Evolutionary conservation across 2,888 invertebrate species (phyloP).

Genomic region (Parnassius apollo): DNA sequence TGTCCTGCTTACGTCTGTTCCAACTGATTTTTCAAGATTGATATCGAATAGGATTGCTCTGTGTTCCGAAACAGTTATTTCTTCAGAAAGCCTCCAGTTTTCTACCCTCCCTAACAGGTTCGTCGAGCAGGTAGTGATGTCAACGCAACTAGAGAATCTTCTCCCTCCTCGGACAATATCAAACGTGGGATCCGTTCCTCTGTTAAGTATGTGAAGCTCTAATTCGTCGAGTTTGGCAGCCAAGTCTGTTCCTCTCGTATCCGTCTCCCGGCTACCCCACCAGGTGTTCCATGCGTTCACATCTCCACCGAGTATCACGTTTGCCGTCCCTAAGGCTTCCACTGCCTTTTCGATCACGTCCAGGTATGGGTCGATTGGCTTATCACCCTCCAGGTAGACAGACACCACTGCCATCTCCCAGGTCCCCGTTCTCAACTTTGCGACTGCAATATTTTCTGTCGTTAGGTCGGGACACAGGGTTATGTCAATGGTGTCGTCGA

Average conservation of each 20-base stretch:
- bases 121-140: not conserved
- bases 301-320: conserved; percentile 25
- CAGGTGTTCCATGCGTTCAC: conserved; percentile 24
- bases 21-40: not conserved
- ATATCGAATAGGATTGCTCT: not conserved
- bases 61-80: not conserved
- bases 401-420: conserved; percentile 21
- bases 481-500: conserved; percentile 4
- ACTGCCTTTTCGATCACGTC: not conserved
- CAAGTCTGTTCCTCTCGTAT: conserved; percentile 7
- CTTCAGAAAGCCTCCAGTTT: not conserved
- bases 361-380: conserved; percentile 20
- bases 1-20: not conserved
- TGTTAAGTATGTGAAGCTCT: not conserved
- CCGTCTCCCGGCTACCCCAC: conserved; percentile 7
- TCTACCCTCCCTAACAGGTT: not conserved
- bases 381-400: conserved; percentile 18
- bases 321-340: not conserved
- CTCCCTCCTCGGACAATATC: not conserved
- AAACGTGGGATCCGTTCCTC: conserved; percentile 4
- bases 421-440: conserved; percentile 9
- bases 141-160: no score
- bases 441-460: not conserved
- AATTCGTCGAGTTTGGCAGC: conserved; percentile 11
- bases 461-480: no score